Evolutionary conservation across 2,113 vertebrate species (phyloP).

Genomic region (Misgurnus anguillicaudatus): DNA sequence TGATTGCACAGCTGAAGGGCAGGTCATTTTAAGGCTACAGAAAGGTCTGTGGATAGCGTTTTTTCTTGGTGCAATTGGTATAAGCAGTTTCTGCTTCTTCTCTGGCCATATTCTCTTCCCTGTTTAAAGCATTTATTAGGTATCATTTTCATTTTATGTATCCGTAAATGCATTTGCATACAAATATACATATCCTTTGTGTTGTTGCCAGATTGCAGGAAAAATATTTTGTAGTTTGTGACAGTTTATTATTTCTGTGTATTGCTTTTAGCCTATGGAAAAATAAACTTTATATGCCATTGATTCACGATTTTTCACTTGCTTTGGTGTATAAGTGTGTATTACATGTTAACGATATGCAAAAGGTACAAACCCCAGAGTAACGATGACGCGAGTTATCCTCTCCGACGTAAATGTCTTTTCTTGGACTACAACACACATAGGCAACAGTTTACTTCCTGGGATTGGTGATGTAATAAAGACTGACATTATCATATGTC

Average conservation of each 20-base stretch:
- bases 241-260: conserved; percentile 1
- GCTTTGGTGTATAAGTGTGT: no score
- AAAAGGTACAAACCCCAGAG: no score
- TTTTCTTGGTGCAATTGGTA: background rate
- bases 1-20: conserved; percentile 23
- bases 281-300: background rate
- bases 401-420: no score
- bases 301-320: background rate
- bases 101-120: conserved; percentile 49
- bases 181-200: background rate
- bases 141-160: background rate
- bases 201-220: conserved; percentile 8
- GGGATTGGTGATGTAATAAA: no score
- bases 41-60: conserved; percentile 41
- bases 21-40: conserved; percentile 26
- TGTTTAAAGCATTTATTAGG: background rate
- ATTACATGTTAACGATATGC: no score
- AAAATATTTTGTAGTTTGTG: conserved; percentile 12
- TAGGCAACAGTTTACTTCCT: no score
- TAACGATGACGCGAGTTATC: no score
- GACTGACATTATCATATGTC: no score
- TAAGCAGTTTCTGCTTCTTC: conserved; percentile 51
- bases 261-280: background rate
- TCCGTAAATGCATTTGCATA: background rate
- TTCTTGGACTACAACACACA: no score